Conservation (phyloP, 2,797 vertebrate genomes). For the Microcaecilia unicolor region DNA sequence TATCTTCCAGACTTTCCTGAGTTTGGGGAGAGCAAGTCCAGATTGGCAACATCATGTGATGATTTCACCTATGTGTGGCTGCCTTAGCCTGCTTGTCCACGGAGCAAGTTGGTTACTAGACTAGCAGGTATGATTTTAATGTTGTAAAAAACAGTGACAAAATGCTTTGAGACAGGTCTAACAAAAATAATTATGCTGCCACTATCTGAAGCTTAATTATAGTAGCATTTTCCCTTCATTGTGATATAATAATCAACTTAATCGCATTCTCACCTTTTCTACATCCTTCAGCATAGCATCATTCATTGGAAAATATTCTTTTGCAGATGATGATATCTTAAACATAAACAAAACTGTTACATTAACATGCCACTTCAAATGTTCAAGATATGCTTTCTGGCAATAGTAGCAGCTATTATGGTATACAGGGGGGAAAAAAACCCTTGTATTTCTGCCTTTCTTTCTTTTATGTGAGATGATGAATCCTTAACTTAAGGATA, state of each 20-base stretch:
- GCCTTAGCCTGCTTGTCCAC: too few species aligned
- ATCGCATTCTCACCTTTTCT: background rate
- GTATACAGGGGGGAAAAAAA: background rate
- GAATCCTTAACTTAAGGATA: too few species aligned
- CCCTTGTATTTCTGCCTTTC: slow-evolving; percentile 13
- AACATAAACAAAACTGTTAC: slow-evolving; percentile 10
- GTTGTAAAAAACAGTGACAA: too few species aligned
- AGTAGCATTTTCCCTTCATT: background rate
- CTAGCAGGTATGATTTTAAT: too few species aligned
- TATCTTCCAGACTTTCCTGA: too few species aligned
- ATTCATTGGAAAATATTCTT: background rate
- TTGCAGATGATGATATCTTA: slow-evolving; percentile 8
- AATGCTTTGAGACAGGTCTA: too few species aligned
- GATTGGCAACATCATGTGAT: too few species aligned
- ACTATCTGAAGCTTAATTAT: too few species aligned
- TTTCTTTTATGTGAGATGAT: too few species aligned
- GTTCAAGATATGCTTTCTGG: slow-evolving; percentile 19
- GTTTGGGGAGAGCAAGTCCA: too few species aligned
- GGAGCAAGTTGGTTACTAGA: too few species aligned
- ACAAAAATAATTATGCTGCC: background rate
- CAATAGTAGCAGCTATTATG: slow-evolving; percentile 10
- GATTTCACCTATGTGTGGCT: too few species aligned
- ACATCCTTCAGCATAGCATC: background rate
- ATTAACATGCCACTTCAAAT: slow-evolving; percentile 1
- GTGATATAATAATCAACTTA: background rate